A percentile compares a stretch with the other conserved stretches of the same genome.
Evolutionary conservation across 37 sponge, comb jelly and placozoan species (phyloP).

Genomic region (Oopsacas minuta): DNA sequence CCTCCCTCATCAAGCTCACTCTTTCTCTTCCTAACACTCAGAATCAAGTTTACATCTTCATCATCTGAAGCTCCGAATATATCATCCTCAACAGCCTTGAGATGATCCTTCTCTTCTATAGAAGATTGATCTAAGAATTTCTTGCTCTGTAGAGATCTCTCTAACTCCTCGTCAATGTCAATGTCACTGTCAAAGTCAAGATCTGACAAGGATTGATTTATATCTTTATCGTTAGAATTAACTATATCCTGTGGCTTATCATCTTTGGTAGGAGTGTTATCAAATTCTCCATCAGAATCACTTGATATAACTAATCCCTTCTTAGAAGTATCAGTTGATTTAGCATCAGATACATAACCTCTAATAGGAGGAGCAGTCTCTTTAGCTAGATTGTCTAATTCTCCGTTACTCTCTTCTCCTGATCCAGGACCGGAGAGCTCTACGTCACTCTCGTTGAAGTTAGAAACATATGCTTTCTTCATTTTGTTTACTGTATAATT

Average conservation of each 20-base stretch:
- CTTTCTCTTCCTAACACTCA: background rate
- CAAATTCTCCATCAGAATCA: background rate
- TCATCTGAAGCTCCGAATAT: slow-evolving; percentile 8
- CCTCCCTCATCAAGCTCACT: background rate
- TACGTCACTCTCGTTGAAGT: background rate
- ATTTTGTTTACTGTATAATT: no score
- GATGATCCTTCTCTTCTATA: background rate
- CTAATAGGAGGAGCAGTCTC: background rate
- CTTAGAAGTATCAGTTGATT: background rate
- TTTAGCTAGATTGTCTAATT: background rate
- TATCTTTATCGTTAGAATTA: background rate
- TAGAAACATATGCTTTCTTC: background rate
- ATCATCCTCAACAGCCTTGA: background rate
- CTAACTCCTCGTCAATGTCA: slow-evolving; percentile 12
- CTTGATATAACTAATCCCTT: background rate
- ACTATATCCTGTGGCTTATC: background rate
- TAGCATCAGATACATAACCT: background rate
- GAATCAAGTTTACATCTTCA: background rate
- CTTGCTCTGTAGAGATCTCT: background rate
- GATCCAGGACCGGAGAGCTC: background rate
- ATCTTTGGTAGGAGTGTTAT: background rate
- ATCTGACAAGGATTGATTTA: background rate
- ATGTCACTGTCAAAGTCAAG: slow-evolving; percentile 13
- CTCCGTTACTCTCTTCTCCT: background rate
- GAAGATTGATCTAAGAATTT: background rate